Evolutionary conservation across 1,140 invertebrate genomes (phyloP), one percentile per base, ranked within the genome.

Genomic region (Ylistrum balloti): DNA sequence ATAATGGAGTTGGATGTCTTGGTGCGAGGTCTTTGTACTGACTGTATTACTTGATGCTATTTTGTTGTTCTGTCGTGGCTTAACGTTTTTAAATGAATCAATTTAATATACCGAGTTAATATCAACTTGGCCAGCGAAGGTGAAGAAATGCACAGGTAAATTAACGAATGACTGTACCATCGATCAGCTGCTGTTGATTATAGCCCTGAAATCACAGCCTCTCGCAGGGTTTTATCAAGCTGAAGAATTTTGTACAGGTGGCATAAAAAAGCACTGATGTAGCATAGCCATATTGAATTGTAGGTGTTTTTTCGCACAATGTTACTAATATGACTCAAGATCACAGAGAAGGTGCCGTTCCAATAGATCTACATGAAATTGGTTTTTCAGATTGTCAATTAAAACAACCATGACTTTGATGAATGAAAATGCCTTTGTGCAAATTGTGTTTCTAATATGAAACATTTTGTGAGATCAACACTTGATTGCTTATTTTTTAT

Each of bases 331-430:
- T 74, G 56, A 74, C 56, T n/a, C 20, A 74, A 74, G 56, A 74
- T 74, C 56, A 74, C 28, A 74, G 56, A 28, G 56, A 74, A 17
- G n/a, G 56, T 5, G 56, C 56, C 22, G 22, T 74, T 74, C 56
- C n/a, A 74, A 28, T 28, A 74, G 56, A 74, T n/a, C 0, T 74
- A 74, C 56, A 74, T 74, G 56, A 74, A 74, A 74, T 74, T 74
- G 56, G 56, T 74, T 74, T 74, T 74, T 74, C 56, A 74, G 56
- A 74, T 74, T 74, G 56, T 74, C 56, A 74, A 74, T 74, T 74
- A 74, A n/a, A 74, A 74, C 9, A 74, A n/a, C 56, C 56, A 17
- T 74, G n/a, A 74, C 56, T 74, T 74, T 74, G 56, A 74, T 74
- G 56, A 74, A 74, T 74, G 56, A 74, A 74, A 74, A 74, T 74